These are phyloP conservation scores for Brachypteracias leptosomus DNA, from an alignment of 2,113 vertebrate genomes.

Conservation along the genomic window DNA sequence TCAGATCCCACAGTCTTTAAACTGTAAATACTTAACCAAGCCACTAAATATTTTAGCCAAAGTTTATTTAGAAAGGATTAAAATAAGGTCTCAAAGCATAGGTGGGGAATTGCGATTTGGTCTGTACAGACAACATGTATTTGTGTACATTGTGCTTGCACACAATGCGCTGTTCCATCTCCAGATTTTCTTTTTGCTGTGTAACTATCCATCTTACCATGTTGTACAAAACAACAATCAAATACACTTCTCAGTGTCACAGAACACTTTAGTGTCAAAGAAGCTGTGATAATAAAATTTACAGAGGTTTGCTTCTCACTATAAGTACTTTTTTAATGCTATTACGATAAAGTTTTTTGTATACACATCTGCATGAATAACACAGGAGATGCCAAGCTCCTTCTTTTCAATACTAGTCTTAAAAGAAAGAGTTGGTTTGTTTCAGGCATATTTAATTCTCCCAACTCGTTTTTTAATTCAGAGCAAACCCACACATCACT, in stretches of 20 bases:
- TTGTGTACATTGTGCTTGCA: not conserved
- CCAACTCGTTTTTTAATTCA: not conserved
- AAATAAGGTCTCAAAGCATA: not conserved
- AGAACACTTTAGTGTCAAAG: not conserved
- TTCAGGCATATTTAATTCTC: not conserved
- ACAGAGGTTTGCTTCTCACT: constrained; percentile 1
- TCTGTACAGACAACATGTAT: not conserved
- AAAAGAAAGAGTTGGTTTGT: not conserved
- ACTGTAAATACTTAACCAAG: not conserved
- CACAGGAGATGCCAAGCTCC: not conserved
- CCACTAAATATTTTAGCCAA: not conserved
- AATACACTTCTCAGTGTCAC: not conserved
- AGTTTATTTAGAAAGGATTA: not conserved
- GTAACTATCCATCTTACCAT: not conserved
- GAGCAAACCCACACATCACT: not conserved
- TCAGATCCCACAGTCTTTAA: not conserved
- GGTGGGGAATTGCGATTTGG: not conserved
- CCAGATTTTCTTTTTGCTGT: not conserved
- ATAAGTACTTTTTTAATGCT: not conserved
- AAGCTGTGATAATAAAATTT: constrained; percentile 7
- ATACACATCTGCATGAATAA: not conserved
- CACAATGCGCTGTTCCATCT: not conserved
- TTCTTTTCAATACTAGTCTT: not conserved
- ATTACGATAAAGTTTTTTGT: not conserved
- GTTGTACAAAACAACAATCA: not conserved